A percentile compares a stretch with the other conserved stretches of the same genome.
Evolutionary conservation across 2,113 vertebrate species (phyloP).

Genomic region (Bujurquina vittata): DNA sequence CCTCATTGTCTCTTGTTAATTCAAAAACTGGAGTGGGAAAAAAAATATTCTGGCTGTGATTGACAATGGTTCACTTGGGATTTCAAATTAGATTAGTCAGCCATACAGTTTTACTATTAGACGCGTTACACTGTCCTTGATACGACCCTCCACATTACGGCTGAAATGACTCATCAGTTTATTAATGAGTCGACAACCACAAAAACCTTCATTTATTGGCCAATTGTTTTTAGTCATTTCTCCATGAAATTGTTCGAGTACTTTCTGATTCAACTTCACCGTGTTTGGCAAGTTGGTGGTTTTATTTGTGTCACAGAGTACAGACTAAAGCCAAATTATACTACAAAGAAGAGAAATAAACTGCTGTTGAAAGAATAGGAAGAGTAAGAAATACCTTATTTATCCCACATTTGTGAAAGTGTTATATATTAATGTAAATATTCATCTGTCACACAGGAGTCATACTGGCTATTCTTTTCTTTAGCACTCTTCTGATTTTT

Average conservation of each 20-base stretch:
- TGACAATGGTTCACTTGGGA: constrained; percentile 42
- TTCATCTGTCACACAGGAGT: neutral
- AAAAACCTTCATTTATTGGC: neutral
- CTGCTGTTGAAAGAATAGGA: neutral
- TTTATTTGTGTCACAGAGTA: neutral
- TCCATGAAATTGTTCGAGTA: constrained; percentile 9
- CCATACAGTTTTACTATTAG: neutral
- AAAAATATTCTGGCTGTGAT: constrained; percentile 50
- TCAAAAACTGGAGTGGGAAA: constrained; percentile 24
- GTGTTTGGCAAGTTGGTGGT: neutral
- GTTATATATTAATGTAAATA: neutral
- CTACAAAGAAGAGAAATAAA: neutral
- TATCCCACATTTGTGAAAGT: neutral
- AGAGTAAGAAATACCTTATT: neutral
- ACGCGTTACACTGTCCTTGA: neutral
- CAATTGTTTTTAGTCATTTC: constrained; percentile 3
- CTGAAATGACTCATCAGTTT: neutral
- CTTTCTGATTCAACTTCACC: neutral
- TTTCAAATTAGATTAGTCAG: constrained; percentile 40
- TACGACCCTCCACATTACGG: neutral
- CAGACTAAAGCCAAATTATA: neutral
- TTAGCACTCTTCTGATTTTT: neutral
- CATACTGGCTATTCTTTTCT: neutral
- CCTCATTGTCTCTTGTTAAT: constrained; percentile 63
- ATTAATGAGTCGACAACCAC: neutral